Evolutionary conservation across 1,140 invertebrate genomes (phyloP), one percentile per base, ranked within the genome.

Genomic region (Papilio aristodemus): DNA sequence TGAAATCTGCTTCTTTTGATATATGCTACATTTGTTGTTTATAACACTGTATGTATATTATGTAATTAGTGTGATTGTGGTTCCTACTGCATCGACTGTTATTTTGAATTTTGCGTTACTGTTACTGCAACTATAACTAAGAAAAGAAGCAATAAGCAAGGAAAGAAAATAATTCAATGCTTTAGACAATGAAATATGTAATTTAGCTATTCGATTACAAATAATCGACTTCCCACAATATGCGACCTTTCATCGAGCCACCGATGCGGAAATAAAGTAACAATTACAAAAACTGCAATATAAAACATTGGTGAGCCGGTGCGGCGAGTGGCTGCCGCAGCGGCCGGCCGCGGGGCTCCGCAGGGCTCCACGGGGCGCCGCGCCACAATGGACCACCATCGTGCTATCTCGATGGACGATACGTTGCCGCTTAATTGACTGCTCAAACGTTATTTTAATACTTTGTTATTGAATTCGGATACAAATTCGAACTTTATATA

Each of bases 391-490:
- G 81, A 81, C 88, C 88, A 86, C 86, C 86, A 90, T 90, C 67
- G 80, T 73, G 85, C 79, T 90, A 90, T 89, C 88, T 84, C 86
- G 86, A 89, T 88, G 84, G 81, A 84, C 88, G 85, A 89, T 89
- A 89, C 81, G 80, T 84, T 86, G 76, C 81, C 86, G 86, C 89
- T 86, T 87, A 91, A 91, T 91, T 91, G 89, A 91, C 80, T 89
- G 77, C 87, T 91, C 87, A 91, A 91, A 89, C 76, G 81, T 83
- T 86, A 89, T 87, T 87, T 84, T 87, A 88, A 91, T 91, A 89
- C 79, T 84, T 86, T 86, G 80, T 90, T 88, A 89, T 89, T 87
- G 82, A 86, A 83, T 86, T 78, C 77, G 71, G 72, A 84, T 84
- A 81, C 67, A 71, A 72, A 64, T 69, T 70, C 38, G 37, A 67